phyloP scores from a whole-genome alignment of 2,888 invertebrate genomes.

The Megaustenia siamemsis region DNA sequence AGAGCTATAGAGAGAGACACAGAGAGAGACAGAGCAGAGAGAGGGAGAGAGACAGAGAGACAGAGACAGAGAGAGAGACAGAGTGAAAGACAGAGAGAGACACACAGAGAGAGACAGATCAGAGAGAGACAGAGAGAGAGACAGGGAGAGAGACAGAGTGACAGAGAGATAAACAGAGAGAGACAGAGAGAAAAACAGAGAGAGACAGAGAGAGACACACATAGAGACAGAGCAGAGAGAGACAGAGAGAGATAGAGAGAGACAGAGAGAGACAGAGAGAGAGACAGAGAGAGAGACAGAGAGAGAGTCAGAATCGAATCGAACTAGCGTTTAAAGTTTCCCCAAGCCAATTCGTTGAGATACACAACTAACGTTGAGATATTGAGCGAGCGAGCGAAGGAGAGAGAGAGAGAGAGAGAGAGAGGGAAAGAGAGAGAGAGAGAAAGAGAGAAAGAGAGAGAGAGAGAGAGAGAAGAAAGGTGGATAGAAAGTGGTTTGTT shows the following conservation, averaged over 20 bases:
- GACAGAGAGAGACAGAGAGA: neutral
- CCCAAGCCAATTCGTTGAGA: too few relatives aligned
- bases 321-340: too few relatives aligned
- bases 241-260: conserved; percentile 27
- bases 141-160: conserved; percentile 30
- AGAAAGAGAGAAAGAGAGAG: neutral
- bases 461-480: conserved; percentile 1
- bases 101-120: neutral
- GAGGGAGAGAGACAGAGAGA: neutral
- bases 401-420: neutral
- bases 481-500: neutral
- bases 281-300: neutral
- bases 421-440: neutral
- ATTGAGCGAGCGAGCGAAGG: conserved; percentile 17
- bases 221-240: neutral
- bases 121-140: neutral
- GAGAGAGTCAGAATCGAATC: too few relatives aligned
- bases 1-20: neutral
- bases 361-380: too few relatives aligned
- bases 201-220: too few relatives aligned
- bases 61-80: neutral
- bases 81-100: neutral
- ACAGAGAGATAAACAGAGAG: neutral
- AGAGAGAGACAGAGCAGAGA: neutral
- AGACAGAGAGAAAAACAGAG: neutral